Evolutionary conservation across 2,113 vertebrate species (phyloP), one percentile per base, ranked within the genome.

Genomic region (Oostethus manadensis): DNA sequence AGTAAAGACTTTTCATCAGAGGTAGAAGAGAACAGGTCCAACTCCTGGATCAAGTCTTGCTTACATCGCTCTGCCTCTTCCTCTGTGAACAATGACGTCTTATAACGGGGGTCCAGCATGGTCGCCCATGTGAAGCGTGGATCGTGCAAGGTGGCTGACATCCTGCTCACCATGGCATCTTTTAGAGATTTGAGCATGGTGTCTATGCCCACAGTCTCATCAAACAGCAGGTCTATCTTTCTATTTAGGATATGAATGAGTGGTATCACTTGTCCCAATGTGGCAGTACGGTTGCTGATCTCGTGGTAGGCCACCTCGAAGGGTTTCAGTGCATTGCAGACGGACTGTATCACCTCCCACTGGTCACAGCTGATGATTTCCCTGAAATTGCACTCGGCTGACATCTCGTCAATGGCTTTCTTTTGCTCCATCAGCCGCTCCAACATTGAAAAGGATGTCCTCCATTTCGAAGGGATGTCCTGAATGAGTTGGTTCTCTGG

Each of bases 321-420:
- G 20, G 96, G 94, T 72, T 95, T 94, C 73, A 98, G 89, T 38
- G 95, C 94, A 0, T 92, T 94, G 76, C 95, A 98, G 78, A 99
- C 92, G 0, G 95, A 99, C 88, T 92, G 91, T 92, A 99, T 97
- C 56, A 99, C 94, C 70, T 97, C 93, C 96, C 94, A 98, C 87
- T 99, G 96, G 78, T 98, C 94, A n/a, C 93, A 93, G 17, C 95
- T 98, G 83, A 99, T 93, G 8, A 97, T 88, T 81, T 99, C 95
- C 76, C 95, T 89, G 86, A 98, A 97, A 82, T 89, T 93, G 68
- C 95, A 97, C 89, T 96, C 94, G 1, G 93, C 83, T 0, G 95
- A 93, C 92, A 99, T 84, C 73, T 96, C 94, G 29, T 93, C 93
- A 26, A 99, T 88, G 11, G 94, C 96, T 80, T 89, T 90, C 79